phyloP scores from a whole-genome alignment of 2,797 vertebrate species.

The Chelonia mydas region DNA sequence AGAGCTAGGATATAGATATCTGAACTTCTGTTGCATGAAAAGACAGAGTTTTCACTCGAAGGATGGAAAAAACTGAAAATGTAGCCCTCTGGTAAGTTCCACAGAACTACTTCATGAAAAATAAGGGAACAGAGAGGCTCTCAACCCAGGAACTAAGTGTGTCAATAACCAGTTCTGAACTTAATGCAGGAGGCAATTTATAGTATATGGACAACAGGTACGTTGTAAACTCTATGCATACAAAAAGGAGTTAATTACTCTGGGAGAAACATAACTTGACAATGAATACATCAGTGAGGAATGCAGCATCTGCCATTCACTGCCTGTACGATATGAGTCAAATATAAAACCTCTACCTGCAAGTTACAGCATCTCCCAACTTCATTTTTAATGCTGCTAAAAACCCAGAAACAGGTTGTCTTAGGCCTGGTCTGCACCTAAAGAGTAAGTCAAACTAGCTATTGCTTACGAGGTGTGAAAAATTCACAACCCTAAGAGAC shows the following conservation, averaged over 20 bases:
- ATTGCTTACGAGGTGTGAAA: background rate
- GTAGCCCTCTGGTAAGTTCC: background rate
- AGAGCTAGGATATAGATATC: background rate
- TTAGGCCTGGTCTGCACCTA: background rate
- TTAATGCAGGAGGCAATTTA: background rate
- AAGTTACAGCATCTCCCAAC: background rate
- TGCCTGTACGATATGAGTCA: fast-evolving
- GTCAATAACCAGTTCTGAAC: fast-evolving
- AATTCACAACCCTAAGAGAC: background rate
- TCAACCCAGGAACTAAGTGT: background rate
- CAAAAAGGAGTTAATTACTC: background rate
- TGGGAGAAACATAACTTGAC: background rate
- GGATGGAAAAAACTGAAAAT: fast-evolving
- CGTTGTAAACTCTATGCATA: background rate
- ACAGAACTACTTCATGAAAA: background rate
- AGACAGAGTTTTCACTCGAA: background rate
- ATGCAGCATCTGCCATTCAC: background rate
- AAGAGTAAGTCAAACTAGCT: background rate
- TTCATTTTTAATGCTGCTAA: background rate
- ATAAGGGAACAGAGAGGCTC: background rate
- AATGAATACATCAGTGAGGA: background rate
- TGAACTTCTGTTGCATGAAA: background rate
- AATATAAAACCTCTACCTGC: background rate
- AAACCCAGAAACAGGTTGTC: background rate
- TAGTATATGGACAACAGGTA: background rate